Base-by-base conservation (phyloP, 2,888 invertebrate genomes). In the Agrotis ipsilon region DNA sequence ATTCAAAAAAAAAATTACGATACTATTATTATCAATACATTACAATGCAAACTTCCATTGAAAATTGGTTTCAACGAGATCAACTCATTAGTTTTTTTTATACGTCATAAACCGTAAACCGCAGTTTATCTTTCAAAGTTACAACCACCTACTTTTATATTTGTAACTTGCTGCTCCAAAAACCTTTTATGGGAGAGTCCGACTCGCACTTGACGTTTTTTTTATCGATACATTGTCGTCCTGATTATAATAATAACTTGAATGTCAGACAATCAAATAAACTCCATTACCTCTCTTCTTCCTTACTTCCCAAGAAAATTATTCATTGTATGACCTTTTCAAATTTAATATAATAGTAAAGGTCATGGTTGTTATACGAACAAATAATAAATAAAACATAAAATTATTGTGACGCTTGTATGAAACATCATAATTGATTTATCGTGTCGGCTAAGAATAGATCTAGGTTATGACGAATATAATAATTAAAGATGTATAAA, bases 321-420 rank as follows among this genome's bases (percentile, higher is more conserved):
- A 46, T 64, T 45, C 24, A 13, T 19, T 21, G 21, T 24, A 21
- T 43, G 43, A 62, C 32, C 45, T 72, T 57, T 73, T 27, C 48
- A 73, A 55, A 48, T 57, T 18, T 43, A 57, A 63, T 73, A 45
- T 63, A 49, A 16, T 73, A 48, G 45, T n/a, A 24, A 55, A 73
- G 39, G 57, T 57, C 24, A 39, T 46, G 49, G 19, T 72, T 58
- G 7, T 24, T 19, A 6, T 24, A 19, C 19, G 13, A 51, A 63
- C 32, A 24, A 49, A 45, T 57, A 24, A 72, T 21, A 62, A 45
- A 57, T 19, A n/a, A 43, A 46, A 48, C 49, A 43, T 51, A 0
- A 58, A 27, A 27, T 43, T 11, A 27, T 52, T 58, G 16, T 54
- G 16, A 21, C 27, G 52, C 51, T 74, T 46, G 18, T 45, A 24